Conservation (phyloP, 2,888 invertebrate species). For the Parthenolecanium corni region DNA sequence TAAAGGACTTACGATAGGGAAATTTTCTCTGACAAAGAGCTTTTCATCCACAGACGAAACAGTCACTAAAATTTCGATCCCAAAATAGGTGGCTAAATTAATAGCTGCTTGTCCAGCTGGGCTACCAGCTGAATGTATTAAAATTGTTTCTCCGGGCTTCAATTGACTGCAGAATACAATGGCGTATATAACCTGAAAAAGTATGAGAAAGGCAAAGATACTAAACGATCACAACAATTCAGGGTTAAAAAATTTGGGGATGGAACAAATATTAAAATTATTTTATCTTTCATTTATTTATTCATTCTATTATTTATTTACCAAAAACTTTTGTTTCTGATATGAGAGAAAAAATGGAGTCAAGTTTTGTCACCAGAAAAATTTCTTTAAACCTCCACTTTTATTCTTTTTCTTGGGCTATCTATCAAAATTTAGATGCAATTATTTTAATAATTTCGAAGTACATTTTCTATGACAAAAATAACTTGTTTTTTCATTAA, state of each 20-base stretch:
- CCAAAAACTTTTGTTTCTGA: no score
- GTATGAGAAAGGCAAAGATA: neutral
- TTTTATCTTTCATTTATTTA: neutral
- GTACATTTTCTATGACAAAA: no score
- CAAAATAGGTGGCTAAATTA: slow-evolving; percentile 19
- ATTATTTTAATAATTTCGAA: no score
- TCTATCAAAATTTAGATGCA: no score
- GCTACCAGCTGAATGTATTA: slow-evolving; percentile 18
- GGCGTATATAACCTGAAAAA: slow-evolving; percentile 29
- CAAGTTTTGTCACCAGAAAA: no score
- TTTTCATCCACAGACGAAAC: slow-evolving; percentile 23
- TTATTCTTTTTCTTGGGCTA: no score
- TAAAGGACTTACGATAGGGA: slow-evolving; percentile 10
- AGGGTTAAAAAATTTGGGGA: neutral
- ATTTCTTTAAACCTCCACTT: no score
- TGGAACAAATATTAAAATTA: no score
- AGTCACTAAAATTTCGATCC: slow-evolving; percentile 28
- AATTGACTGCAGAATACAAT: slow-evolving; percentile 22
- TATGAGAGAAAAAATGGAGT: no score
- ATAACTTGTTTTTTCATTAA: no score
- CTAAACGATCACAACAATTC: no score
- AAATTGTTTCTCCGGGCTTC: slow-evolving; percentile 14
- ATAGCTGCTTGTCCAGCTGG: slow-evolving; percentile 24
- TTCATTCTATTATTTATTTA: no score
- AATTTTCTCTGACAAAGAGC: slow-evolving; percentile 18